Conservation (phyloP, 2,113 vertebrate species). For the Lichenostomus cassidix region DNA sequence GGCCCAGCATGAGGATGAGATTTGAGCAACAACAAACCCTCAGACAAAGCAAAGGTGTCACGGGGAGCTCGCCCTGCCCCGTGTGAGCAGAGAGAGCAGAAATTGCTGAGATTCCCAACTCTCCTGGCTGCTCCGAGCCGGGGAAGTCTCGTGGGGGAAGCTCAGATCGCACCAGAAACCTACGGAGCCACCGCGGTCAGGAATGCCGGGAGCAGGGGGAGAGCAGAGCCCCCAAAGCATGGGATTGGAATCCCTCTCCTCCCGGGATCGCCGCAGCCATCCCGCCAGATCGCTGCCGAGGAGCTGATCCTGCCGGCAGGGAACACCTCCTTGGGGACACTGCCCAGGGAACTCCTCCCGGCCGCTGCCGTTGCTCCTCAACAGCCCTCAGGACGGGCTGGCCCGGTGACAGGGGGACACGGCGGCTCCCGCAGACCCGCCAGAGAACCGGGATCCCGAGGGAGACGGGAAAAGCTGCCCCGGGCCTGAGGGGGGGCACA, state of each 20-base stretch:
- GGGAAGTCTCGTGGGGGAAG: fast-evolving
- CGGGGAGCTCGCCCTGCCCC: fast-evolving
- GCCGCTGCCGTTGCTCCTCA: fast-evolving
- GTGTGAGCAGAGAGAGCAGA: neutral
- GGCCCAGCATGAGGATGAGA: neutral
- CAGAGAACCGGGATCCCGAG: neutral
- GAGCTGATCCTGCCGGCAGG: neutral
- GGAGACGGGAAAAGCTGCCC: neutral
- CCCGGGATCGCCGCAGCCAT: fast-evolving
- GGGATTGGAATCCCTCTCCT: neutral
- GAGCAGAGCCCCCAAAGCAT: too few relatives aligned
- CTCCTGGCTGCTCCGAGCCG: fast-evolving
- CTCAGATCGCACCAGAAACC: neutral
- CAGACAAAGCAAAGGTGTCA: neutral
- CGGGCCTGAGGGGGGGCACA: fast-evolving
- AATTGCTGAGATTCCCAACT: fast-evolving
- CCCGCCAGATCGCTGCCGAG: neutral
- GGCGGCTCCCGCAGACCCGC: neutral
- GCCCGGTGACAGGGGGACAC: neutral
- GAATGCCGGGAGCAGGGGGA: neutral
- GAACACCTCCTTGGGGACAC: neutral
- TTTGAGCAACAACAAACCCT: neutral
- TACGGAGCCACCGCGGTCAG: fast-evolving
- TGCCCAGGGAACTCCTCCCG: neutral
- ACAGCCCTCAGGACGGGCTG: neutral